Evolutionary conservation across 2,113 vertebrate species (phyloP).

Genomic region (Pionites leucogaster): DNA sequence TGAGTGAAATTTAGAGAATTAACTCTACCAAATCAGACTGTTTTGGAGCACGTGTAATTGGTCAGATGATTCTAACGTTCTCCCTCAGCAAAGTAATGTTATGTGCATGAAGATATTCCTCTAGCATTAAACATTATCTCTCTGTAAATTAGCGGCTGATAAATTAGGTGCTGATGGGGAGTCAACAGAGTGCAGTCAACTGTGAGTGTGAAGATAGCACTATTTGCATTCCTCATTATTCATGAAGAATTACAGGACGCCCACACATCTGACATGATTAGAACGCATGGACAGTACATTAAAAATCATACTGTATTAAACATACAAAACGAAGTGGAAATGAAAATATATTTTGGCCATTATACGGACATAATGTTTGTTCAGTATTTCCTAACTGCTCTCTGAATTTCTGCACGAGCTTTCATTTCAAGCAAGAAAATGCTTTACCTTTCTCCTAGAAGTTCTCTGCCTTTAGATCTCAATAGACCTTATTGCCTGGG

Average conservation of each 20-base stretch:
- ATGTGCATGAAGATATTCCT: conserved; percentile 35
- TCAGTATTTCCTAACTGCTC: conserved; percentile 11
- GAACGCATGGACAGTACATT: conserved; percentile 50
- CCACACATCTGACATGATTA: conserved; percentile 68
- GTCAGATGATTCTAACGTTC: conserved; percentile 10
- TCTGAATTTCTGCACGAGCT: not conserved
- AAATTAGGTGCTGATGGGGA: conserved; percentile 67
- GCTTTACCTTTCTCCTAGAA: not conserved
- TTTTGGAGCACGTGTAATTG: not conserved
- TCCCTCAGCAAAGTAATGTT: conserved; percentile 30
- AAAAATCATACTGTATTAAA: conserved; percentile 56
- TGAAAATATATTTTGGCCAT: conserved; percentile 39
- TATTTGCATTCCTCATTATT: conserved; percentile 68
- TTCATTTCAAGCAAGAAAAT: not conserved
- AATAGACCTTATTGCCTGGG: not conserved
- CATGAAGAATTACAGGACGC: conserved; percentile 44
- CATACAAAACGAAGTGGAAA: conserved; percentile 49
- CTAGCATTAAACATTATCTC: conserved; percentile 40
- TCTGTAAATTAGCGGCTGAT: conserved; percentile 67
- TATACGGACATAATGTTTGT: conserved; percentile 49
- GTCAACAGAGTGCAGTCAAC: conserved; percentile 58
- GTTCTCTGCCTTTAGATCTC: not conserved
- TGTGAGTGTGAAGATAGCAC: conserved; percentile 60
- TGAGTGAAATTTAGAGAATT: conserved; percentile 48
- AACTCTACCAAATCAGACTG: not conserved